These are phyloP conservation scores for Eulithis testata DNA, from an alignment of 2,888 invertebrate genomes.

Conservation along the genomic window DNA sequence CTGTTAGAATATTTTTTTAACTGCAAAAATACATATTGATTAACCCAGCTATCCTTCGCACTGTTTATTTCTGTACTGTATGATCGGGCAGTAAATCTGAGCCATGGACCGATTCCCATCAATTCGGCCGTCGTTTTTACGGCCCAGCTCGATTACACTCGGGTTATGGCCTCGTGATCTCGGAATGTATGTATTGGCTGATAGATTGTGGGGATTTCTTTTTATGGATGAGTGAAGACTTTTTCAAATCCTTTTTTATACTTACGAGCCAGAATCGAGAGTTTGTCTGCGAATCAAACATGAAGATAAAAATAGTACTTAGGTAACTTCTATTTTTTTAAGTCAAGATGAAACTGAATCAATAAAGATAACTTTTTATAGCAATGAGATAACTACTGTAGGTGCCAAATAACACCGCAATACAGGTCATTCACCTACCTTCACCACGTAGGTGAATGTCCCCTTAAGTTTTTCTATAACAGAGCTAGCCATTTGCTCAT, in stretches of 20 bases:
- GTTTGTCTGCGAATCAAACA: not conserved
- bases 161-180: conserved; percentile 31
- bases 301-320: too few species aligned
- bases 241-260: conserved; percentile 12
- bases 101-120: conserved; percentile 26
- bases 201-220: conserved; percentile 23
- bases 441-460: too few species aligned
- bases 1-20: too few species aligned
- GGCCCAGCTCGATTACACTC: conserved; percentile 28
- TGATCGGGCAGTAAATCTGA: conserved; percentile 22
- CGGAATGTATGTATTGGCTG: conserved; percentile 22
- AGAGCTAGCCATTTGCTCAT: too few species aligned
- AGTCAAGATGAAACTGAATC: too few species aligned
- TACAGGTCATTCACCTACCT: too few species aligned
- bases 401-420: too few species aligned
- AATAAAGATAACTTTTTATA: too few species aligned
- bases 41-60: not conserved
- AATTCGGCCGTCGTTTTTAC: conserved; percentile 39
- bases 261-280: not conserved
- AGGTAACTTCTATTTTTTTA: too few species aligned
- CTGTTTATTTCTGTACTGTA: conserved; percentile 17
- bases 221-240: conserved; percentile 23
- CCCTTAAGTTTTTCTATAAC: too few species aligned
- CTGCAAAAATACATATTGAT: not conserved
- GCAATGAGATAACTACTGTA: too few species aligned